Evolutionary conservation across 1,140 invertebrate genomes (phyloP).

Genomic region (Heliconius eleuchia): DNA sequence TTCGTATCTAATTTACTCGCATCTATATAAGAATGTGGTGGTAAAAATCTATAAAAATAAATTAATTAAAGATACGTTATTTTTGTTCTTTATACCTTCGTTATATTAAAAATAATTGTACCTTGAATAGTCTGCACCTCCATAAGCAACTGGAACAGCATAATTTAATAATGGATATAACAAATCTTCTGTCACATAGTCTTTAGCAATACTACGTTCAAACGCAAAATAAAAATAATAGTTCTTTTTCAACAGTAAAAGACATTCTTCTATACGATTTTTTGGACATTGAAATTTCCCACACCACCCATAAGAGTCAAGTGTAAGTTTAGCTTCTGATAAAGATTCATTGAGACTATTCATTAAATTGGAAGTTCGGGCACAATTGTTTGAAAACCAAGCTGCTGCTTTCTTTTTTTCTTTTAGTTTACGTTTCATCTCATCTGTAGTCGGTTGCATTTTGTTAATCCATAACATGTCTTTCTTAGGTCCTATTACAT

Average conservation of each 20-base stretch:
- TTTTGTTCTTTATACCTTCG: too few species aligned
- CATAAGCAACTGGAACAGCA: conserved; percentile 61
- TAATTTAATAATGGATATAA: conserved; percentile 56
- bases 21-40: conserved; percentile 58
- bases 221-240: conserved; percentile 71
- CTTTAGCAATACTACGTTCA: conserved; percentile 51
- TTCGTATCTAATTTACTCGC: conserved; percentile 42
- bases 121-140: conserved; percentile 63
- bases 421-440: conserved; percentile 45
- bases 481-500: conserved; percentile 53
- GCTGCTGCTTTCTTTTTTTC: conserved; percentile 58
- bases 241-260: conserved; percentile 47
- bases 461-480: conserved; percentile 56
- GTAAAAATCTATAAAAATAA: conserved; percentile 50
- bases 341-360: conserved; percentile 44
- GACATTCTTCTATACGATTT: conserved; percentile 53
- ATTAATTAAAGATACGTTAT: background rate
- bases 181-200: conserved; percentile 63
- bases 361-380: conserved; percentile 38
- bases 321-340: conserved; percentile 42
- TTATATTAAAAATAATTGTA: conserved; percentile 20
- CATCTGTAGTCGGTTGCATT: conserved; percentile 44
- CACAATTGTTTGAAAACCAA: conserved; percentile 62
- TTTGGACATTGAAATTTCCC: conserved; percentile 52
- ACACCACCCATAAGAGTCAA: conserved; percentile 63